phyloP scores from a whole-genome alignment of 1,140 invertebrate genomes.

The Drosophila pachea region DNA sequence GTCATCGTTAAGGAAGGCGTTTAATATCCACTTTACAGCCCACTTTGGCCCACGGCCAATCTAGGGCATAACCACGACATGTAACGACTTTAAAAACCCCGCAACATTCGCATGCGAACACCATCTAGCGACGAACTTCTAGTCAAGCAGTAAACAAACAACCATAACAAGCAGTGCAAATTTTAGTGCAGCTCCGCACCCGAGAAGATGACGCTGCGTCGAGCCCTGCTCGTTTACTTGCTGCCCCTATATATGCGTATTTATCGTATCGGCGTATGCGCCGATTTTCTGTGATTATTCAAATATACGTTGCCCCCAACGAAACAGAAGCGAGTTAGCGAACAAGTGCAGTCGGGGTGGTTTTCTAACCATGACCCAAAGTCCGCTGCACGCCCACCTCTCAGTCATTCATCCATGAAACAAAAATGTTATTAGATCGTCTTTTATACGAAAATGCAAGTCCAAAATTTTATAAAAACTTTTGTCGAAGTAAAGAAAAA shows the following conservation, averaged over 20 bases:
- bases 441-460: conserved; percentile 70
- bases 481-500: conserved; percentile 69
- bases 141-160: no score
- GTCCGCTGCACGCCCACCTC: conserved; percentile 58
- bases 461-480: conserved; percentile 76
- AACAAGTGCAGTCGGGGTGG: conserved; percentile 40
- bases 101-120: no score
- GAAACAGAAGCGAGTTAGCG: conserved; percentile 27
- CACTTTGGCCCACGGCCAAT: no score
- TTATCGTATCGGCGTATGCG: conserved; percentile 85
- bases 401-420: conserved; percentile 75
- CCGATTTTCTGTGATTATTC: conserved; percentile 87
- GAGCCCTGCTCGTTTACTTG: conserved; percentile 86
- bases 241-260: conserved; percentile 88
- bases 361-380: conserved; percentile 13
- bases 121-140: no score
- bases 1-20: no score
- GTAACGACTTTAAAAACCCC: no score
- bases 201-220: conserved; percentile 81
- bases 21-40: no score
- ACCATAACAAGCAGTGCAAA: no score
- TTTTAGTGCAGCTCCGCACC: conserved; percentile 22
- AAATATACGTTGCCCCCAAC: conserved; percentile 32
- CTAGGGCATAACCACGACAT: no score
- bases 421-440: conserved; percentile 72